Base-by-base conservation (phyloP, 1,140 invertebrate species). In the Lordiphosa mommai region DNA sequence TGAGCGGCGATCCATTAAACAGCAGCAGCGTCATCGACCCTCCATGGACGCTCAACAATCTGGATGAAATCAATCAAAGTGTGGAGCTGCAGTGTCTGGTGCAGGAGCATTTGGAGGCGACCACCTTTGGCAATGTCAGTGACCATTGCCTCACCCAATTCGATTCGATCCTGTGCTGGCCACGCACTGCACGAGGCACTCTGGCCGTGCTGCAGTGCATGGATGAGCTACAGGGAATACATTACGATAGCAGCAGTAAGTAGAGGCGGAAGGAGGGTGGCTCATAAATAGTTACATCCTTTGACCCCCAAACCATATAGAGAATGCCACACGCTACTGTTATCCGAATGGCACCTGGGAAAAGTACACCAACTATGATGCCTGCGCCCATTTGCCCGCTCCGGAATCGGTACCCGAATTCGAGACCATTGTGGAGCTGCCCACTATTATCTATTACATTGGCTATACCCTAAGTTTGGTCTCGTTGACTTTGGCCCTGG, bases 121-220 rank as follows among this genome's bases (percentile, higher is more conserved):
- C 53, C 40, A 87, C 71, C 64, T 80, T 69, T 32, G 80, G 74
- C 60, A 86, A 88, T 59, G 51, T 43, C 13, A 72, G 51, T 23
- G 88, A 88, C 50, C 90, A 86, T 66, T 94, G 93, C 74, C 90
- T 91, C 9, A 89, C 90, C 8, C 91, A 92, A 51, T 95, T 92
- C 90, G 95, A 96, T 87, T 91, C 91, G 6, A 86, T 96, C 10
- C 89, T 94, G 0, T 96, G 96, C 86, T 97, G 96, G 96, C 94
- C 93, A 1, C 90, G 92, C 2, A 95, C 95, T 0, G 89, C 90
- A 1, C 91, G 92, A 30, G 92, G 92, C 29, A 91, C 91, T 0
- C 55, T 92, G 4, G 93, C 93, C 1, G 85, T 91, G 0, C 91
- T 95, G 55, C 92, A 93, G 3, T 97, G 96, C 74, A 93, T 96